These are phyloP conservation scores for Chiloscyllium plagiosum DNA, from an alignment of 2,113 vertebrate genomes.

Conservation along the genomic window DNA sequence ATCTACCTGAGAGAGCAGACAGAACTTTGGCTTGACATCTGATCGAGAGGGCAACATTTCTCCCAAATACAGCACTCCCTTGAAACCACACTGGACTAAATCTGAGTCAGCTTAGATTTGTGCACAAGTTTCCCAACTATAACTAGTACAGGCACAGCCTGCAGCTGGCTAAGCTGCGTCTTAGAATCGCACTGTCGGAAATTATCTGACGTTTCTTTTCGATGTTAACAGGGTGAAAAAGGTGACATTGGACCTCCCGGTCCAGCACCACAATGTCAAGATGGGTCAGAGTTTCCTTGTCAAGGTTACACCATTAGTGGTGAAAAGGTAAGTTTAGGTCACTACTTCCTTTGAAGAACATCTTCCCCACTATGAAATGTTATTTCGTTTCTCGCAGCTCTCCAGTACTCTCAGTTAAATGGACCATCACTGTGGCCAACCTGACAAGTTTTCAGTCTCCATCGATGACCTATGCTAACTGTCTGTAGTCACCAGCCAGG, in stretches of 20 bases:
- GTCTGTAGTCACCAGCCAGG: not conserved
- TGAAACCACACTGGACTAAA: not conserved
- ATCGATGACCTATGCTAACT: not conserved
- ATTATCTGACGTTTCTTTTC: not conserved
- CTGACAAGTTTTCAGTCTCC: not conserved
- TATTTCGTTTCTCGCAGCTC: not conserved
- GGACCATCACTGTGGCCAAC: not conserved
- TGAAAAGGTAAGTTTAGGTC: not conserved
- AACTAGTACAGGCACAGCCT: not conserved
- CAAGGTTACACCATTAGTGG: not conserved
- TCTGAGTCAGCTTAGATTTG: not conserved
- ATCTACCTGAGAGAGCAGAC: not conserved
- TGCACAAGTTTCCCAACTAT: not conserved
- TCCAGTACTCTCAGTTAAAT: not conserved
- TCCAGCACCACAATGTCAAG: not conserved
- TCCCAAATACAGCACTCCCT: not conserved
- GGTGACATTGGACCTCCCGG: not conserved
- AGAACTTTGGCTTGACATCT: not conserved
- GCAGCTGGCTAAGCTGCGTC: not conserved
- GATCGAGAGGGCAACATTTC: not conserved
- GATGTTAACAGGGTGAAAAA: constrained; percentile 1
- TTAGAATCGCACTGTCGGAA: not conserved
- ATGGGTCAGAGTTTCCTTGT: not conserved
- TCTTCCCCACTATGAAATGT: not conserved
- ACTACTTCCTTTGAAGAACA: not conserved